Percentiles rank a stretch among this genome's conserved stretches.
Conservation (phyloP, 35 echinoderm and acorn worm species). For the Acanthaster planci region DNA sequence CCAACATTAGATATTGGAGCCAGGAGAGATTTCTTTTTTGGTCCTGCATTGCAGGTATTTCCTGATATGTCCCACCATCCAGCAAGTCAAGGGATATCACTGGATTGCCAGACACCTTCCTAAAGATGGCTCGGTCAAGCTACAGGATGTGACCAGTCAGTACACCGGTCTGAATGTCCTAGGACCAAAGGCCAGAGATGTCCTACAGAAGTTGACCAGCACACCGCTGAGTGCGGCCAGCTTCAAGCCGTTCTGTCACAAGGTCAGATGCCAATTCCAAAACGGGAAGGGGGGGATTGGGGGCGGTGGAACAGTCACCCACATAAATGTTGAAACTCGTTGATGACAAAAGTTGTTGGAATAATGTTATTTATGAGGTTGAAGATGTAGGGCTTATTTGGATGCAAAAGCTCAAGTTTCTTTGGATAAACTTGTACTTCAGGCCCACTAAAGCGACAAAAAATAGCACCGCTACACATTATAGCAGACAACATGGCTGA, state of each 20-base stretch:
- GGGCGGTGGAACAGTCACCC: too few species aligned
- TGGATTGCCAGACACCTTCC: conserved; percentile 84
- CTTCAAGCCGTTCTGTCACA: conserved; percentile 78
- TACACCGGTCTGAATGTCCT: conserved; percentile 92
- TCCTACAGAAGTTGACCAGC: conserved; percentile 77
- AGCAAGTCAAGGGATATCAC: conserved; percentile 42
- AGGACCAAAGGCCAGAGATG: conserved; percentile 85
- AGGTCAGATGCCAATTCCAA: conserved; percentile 47
- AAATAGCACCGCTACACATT: too few species aligned
- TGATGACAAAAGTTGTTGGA: too few species aligned
- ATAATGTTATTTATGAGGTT: too few species aligned
- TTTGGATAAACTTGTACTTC: too few species aligned
- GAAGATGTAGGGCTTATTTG: too few species aligned
- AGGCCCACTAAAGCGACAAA: too few species aligned
- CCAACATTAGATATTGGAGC: too few species aligned
- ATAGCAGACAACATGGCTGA: too few species aligned
- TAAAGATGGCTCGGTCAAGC: conserved; percentile 57
- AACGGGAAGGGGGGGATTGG: too few species aligned
- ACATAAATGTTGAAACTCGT: too few species aligned
- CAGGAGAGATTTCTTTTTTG: neutral
- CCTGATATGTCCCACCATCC: conserved; percentile 84
- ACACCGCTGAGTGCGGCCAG: conserved; percentile 59
- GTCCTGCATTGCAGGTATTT: conserved; percentile 67
- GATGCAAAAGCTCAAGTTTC: too few species aligned
- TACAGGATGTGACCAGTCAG: conserved; percentile 63